Evolutionary conservation across 2,113 vertebrate species (phyloP).

Genomic region (Athene noctua): DNA sequence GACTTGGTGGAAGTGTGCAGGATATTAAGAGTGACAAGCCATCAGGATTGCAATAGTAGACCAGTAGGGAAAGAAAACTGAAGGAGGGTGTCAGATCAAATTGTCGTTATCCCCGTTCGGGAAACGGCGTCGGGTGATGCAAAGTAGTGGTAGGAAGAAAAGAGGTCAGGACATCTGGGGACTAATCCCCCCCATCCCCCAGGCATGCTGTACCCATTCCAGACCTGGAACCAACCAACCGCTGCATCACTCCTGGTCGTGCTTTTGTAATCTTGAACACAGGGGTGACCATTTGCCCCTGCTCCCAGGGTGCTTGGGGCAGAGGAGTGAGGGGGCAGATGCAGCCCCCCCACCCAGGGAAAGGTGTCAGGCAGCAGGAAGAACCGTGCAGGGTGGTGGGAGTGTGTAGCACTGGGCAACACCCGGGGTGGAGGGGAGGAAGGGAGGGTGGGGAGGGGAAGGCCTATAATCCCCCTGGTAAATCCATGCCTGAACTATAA

Average conservation of each 20-base stretch:
- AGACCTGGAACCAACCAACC: background rate
- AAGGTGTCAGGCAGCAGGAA: fast-evolving
- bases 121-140: background rate
- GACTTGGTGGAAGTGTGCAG: background rate
- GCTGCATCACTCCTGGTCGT: background rate
- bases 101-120: slow-evolving; percentile 4
- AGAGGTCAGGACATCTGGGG: slow-evolving; percentile 8
- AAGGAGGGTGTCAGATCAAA: background rate
- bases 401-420: background rate
- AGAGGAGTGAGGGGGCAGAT: background rate
- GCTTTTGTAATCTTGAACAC: background rate
- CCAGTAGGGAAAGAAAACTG: slow-evolving; percentile 8
- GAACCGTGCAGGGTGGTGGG: fast-evolving
- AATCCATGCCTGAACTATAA: slow-evolving; percentile 68
- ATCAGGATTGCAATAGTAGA: background rate
- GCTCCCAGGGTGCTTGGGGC: fast-evolving
- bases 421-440: background rate
- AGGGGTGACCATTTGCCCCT: background rate
- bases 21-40: slow-evolving; percentile 43
- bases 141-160: slow-evolving; percentile 1
- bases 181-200: slow-evolving; percentile 32
- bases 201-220: background rate
- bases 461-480: slow-evolving; percentile 67
- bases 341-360: background rate
- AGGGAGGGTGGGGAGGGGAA: background rate